A percentile compares a stretch with the other conserved stretches of the same genome.
Conservation (phyloP, 2,113 vertebrate species). For the Rhombomys opimus region DNA sequence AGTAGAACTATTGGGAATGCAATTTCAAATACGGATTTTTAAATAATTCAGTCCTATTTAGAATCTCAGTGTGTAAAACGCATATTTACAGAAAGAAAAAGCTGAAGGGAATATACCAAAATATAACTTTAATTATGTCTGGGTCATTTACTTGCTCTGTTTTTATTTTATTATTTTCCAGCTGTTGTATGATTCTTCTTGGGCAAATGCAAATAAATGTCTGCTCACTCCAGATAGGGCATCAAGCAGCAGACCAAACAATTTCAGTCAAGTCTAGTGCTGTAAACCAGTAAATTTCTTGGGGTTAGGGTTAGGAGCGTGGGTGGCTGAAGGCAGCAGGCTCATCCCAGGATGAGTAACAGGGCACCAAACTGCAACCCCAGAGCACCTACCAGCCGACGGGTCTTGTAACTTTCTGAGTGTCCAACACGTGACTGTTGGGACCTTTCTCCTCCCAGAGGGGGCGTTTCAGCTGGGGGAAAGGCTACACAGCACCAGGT, state of each 20-base stretch:
- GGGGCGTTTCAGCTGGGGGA: neutral
- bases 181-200: neutral
- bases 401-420: neutral
- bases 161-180: conserved; percentile 31
- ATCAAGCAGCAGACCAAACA: neutral
- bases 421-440: neutral
- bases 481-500: neutral
- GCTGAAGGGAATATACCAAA: neutral
- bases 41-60: neutral
- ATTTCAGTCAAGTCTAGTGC: neutral
- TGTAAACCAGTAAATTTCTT: neutral
- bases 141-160: neutral
- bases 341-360: neutral
- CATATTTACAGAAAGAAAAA: conserved; percentile 1
- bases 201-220: neutral
- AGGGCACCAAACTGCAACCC: neutral
- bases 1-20: conserved; percentile 2
- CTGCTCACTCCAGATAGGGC: neutral
- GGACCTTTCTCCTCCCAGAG: neutral
- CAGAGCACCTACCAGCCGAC: neutral
- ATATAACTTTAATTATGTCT: conserved; percentile 38
- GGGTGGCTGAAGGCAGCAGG: neutral
- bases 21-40: conserved; percentile 21
- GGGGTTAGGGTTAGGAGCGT: neutral
- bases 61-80: conserved; percentile 19